Base-by-base conservation (phyloP, 2,888 invertebrate genomes). In the Drosophila koepferae region DNA sequence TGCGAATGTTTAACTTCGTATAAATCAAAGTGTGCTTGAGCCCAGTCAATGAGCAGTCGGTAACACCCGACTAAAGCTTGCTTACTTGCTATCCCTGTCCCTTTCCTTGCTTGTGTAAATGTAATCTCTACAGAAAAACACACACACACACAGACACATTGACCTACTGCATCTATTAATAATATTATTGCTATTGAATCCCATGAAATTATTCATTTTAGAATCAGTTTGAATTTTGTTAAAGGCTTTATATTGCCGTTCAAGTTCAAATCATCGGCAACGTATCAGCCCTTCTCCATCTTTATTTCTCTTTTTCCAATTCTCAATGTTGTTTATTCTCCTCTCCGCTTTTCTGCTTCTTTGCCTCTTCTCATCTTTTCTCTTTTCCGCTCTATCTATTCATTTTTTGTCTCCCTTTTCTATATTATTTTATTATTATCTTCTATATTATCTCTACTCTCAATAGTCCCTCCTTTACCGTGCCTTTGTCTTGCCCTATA, bases 91-190 rank as follows among this genome's bases (percentile, higher is more conserved):
- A 34, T 34, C 34, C 34, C 10, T 34, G n/a, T n/a, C n/a, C 8
- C 7, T 8, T n/a, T 8, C 41, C 8, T 23, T 46, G 14, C 46
- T 18, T 53, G 12, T 83, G 66, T 72, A 69, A 82, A 77, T 88
- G 60, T 61, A 61, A 71, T 67, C 74, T 76, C 74, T 77, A 18
- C 14, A 41, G n/a, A 40, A 31, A 31, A 20, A 49, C 23, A 23
- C 20, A 23, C 2, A 41, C 16, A 31, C 31, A 49, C 23, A 23
- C 20, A 23, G 1, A 41, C 16, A n/a, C 38, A 41, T 49, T 34
- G 10, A 40, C 10, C 16, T 20, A 31, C 48, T n/a, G 49, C 14
- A 36, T 46, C 36, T 18, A 20, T 20, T 18, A 10, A 10, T 1
- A 43, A 43, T 43, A 43, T 18, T 18, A 18, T 18, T 43, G 38